Evolutionary conservation across 2,113 vertebrate genomes (phyloP).

Genomic region (Ictidomys tridecemlineatus): DNA sequence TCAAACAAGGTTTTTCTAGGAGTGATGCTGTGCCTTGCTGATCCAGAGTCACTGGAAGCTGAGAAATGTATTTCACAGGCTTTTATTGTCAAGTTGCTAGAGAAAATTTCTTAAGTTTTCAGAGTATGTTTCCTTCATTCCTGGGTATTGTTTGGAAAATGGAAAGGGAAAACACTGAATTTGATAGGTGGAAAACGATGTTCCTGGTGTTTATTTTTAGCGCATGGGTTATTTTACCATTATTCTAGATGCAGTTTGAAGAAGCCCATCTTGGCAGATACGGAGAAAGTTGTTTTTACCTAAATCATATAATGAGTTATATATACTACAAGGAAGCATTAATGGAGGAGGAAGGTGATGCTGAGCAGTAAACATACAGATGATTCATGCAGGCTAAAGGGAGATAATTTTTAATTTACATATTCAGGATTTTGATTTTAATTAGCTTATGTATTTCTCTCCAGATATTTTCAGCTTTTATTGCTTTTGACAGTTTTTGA

Average conservation of each 20-base stretch:
- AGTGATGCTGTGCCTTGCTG: background rate
- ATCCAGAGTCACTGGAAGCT: background rate
- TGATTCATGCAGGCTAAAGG: background rate
- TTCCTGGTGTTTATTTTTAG: background rate
- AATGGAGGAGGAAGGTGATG: background rate
- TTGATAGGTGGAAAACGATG: background rate
- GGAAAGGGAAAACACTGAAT: background rate
- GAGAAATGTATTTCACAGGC: background rate
- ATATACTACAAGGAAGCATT: background rate
- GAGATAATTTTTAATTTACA: background rate
- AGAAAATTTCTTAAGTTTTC: background rate
- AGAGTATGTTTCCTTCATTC: background rate
- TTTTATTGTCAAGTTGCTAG: background rate
- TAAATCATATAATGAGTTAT: background rate
- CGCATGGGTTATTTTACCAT: background rate
- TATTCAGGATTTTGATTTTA: background rate
- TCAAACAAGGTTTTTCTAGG: background rate
- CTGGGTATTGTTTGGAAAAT: background rate
- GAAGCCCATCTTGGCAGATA: background rate
- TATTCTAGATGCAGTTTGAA: background rate
- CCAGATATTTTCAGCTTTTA: background rate
- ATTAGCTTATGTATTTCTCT: background rate
- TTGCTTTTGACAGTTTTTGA: background rate
- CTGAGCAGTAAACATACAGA: background rate
- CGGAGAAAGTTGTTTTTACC: background rate